Base-by-base conservation (phyloP, 2,888 invertebrate species). In the Blastobasis adustella region DNA sequence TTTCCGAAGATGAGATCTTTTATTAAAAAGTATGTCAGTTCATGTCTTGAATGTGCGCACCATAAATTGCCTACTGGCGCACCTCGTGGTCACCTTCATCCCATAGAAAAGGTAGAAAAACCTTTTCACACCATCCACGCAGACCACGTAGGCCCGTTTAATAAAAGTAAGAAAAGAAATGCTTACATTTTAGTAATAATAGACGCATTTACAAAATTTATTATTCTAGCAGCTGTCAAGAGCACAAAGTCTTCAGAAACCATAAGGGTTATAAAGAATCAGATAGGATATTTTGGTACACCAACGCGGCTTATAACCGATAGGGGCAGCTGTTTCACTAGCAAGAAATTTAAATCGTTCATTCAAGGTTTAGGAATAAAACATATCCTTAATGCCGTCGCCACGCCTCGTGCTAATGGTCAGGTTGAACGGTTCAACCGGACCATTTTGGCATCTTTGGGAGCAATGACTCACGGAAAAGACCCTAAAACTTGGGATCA, bases 371-470 rank as follows among this genome's bases (percentile, higher is more conserved):
- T 37, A 5, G 50, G 53, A 5, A 56, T 62, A 5, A 57, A 53
- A 36, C 60, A 59, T 45, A 42, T 65, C 4, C 8, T 54, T 5
- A 60, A 61, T 36, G 53, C 60, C 4, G 61, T 61, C 3, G 58
- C 59, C 1, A 63, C 62, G 0, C 62, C 61, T 1, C 45, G 64
- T 37, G 63, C 62, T 0, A 63, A 63, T 48, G 61, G 58, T 4
- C 59, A 62, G 38, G 55, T 62, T 1, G 62, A 63, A 10, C 10
- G 61, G 10, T 57, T 51, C 38, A 62, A 62, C 43, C 46, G 59
- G 9, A 60, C 61, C 5, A 62, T 62, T 6, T 9, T 55, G 3
- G 54, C 48, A 8, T 46, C 59, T 1, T 45, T 58, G 1, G 49
- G 54, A 5, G 48, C 55, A 1, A 46, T 46, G 7, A 54, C 40